These are phyloP conservation scores for Ectemnius continuus DNA, from an alignment of 2,888 invertebrate species.

Conservation along the genomic window DNA sequence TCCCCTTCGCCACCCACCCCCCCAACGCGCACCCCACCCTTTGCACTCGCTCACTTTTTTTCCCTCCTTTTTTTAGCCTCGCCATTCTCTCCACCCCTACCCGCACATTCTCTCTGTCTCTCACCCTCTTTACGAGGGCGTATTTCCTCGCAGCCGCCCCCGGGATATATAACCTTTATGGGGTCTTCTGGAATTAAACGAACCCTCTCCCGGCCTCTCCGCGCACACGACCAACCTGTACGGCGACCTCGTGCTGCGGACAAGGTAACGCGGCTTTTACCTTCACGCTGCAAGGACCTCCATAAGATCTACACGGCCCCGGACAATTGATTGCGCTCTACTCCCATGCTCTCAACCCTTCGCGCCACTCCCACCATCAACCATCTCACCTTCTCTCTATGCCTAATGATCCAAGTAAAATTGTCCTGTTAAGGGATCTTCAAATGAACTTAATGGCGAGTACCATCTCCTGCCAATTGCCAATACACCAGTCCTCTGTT, in stretches of 20 bases:
- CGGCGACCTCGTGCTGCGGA: not conserved
- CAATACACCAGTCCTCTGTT: no score
- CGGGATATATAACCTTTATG: conserved; percentile 61
- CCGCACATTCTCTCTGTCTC: not conserved
- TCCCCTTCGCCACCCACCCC: conserved; percentile 19
- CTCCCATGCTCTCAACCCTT: no score
- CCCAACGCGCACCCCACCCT: not conserved
- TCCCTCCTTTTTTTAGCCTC: conserved; percentile 4
- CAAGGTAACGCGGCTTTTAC: not conserved
- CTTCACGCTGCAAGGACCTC: no score
- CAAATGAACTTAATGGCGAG: no score
- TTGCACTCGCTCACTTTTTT: not conserved
- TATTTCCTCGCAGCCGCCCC: conserved; percentile 52
- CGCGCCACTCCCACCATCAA: no score
- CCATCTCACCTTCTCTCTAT: no score
- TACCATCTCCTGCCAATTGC: no score
- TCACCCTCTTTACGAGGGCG: conserved; percentile 59
- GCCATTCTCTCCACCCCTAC: not conserved
- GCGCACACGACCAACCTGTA: not conserved
- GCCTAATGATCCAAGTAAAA: no score
- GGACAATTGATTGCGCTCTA: no score
- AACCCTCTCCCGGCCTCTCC: conserved; percentile 26
- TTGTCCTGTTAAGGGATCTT: no score
- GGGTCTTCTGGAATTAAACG: conserved; percentile 65
- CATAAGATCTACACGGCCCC: no score